phyloP scores from a whole-genome alignment of 2,797 vertebrate genomes.

The Hephaestus fuliginosus region DNA sequence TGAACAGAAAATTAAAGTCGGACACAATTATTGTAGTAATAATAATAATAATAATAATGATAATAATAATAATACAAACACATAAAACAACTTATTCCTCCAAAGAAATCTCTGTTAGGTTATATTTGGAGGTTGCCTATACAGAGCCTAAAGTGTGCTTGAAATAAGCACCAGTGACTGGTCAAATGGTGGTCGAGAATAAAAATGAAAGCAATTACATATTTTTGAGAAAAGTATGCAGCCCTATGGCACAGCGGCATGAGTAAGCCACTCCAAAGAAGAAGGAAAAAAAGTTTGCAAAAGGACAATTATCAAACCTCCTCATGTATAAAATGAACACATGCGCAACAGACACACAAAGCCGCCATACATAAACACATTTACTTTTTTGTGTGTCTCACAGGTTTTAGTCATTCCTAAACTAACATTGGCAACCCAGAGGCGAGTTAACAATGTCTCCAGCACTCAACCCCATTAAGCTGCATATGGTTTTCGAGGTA shows the following conservation, averaged over 20 bases:
- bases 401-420: background rate
- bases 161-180: constrained; percentile 1
- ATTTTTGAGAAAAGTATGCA: background rate
- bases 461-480: constrained; percentile 18
- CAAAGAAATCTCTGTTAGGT: background rate
- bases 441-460: background rate
- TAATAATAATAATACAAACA: background rate
- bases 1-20: too few relatives aligned
- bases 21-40: too few relatives aligned
- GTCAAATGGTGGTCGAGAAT: background rate
- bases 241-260: background rate
- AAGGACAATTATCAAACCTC: background rate
- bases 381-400: background rate
- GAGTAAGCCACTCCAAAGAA: background rate
- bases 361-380: too few relatives aligned
- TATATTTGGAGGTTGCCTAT: background rate
- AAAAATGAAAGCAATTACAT: background rate
- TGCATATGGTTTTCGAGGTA: constrained; percentile 45
- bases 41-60: too few relatives aligned
- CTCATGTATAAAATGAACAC: background rate
- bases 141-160: background rate
- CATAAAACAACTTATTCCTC: background rate
- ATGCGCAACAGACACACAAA: background rate
- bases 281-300: background rate
- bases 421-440: background rate